phyloP scores from a whole-genome alignment of 2,888 invertebrate species.

The Ganaspis brasiliensis region DNA sequence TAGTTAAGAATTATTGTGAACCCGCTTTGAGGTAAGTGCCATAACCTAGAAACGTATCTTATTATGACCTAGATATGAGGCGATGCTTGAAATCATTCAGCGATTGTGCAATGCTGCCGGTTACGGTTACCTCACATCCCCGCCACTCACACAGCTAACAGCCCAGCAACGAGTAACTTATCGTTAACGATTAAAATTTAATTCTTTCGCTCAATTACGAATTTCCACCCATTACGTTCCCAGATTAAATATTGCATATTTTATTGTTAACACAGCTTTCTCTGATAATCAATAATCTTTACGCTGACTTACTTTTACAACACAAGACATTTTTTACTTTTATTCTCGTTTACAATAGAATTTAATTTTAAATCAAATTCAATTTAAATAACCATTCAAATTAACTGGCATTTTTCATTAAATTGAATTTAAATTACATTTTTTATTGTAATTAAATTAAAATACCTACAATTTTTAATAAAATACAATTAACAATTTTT shows the following conservation, averaged over 20 bases:
- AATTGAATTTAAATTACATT: no score
- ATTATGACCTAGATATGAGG: conserved; percentile 81
- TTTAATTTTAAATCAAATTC: background rate
- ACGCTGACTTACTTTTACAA: background rate
- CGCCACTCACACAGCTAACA: conserved; percentile 66
- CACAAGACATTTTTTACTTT: background rate
- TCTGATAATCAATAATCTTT: background rate
- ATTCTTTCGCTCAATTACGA: conserved; percentile 19
- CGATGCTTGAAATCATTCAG: conserved; percentile 81
- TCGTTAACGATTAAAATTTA: conserved; percentile 56
- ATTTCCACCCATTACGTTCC: background rate
- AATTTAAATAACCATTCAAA: no score
- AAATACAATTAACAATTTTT: no score
- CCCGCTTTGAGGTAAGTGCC: conserved; percentile 78
- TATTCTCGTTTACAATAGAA: background rate
- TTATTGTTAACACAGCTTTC: background rate
- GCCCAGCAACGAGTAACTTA: conserved; percentile 72
- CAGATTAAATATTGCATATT: background rate
- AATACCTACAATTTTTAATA: no score
- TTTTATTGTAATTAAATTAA: no score
- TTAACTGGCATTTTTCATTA: no score
- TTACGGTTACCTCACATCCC: conserved; percentile 78
- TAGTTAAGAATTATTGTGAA: conserved; percentile 70
- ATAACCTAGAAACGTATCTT: conserved; percentile 81
- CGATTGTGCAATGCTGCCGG: conserved; percentile 79